Evolutionary conservation across 92 coral and sea anemone species (phyloP), one percentile per base, ranked within the genome.

Genomic region (Micromussa lordhowensis): DNA sequence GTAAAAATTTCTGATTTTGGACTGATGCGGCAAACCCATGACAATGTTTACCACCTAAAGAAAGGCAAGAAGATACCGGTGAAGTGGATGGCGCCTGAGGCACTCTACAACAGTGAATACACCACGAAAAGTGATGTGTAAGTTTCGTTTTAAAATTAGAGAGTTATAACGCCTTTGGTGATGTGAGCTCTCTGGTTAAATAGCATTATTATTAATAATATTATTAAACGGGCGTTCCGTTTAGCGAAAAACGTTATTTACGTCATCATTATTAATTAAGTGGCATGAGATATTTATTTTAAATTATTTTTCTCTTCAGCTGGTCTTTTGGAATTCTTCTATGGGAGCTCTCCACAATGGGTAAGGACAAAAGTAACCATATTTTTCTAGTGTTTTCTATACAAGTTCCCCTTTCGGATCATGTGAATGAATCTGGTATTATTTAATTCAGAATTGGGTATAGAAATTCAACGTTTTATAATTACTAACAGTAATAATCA

Each of bases 1-100:
- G 78, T 73, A 38, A 73, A 73, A 34, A 73, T 73, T 73, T 35
- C 78, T 19, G 78, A 73, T 21, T 73, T 73, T 36, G 78, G 78
- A 35, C 48, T 73, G 78, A 34, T 73, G 49, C 51, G 78, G 26
- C 77, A 35, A 71, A 66, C 71, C 71, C 71, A 66, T 11, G 71
- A 66, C 13, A 28, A 66, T 12, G 71, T 66, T 11, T 66, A 66
- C 34, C 31, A 66, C 28, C 71, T 66, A 12, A 66, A 66, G 71
- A 66, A 12, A 66, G 71, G 71, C 17, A 66, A 66, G 26, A 66
- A 66, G 71, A 66, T 66, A 26, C 71, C 71, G 0, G 71, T 66
- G 3, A 66, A 66, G 12, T 66, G 71, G 71, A 9, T 66, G 34
- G 71, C 71, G 17, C 71, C 71, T 66, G 71, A 66, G 14, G 71